phyloP scores from a whole-genome alignment of 2,888 invertebrate genomes.

The Azorinus chamasolen region DNA sequence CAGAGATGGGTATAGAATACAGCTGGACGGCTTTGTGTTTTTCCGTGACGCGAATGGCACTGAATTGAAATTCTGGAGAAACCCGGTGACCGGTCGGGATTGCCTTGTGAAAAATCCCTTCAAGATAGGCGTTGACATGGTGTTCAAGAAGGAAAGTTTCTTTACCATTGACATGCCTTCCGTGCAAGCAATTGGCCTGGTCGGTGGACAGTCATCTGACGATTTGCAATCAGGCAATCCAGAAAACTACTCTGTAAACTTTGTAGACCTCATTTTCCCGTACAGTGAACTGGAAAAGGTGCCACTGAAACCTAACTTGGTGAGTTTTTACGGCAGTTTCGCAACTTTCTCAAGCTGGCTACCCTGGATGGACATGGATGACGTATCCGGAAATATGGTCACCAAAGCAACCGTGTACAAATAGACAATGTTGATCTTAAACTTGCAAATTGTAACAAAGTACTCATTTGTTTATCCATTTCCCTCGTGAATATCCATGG shows the following conservation, averaged over 20 bases:
- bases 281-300: conserved; percentile 20
- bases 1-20: conserved; percentile 39
- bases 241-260: conserved; percentile 48
- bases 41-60: conserved; percentile 38
- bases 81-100: conserved; percentile 58
- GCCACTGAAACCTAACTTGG: not conserved
- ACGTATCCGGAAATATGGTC: conserved; percentile 58
- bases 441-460: too few species aligned
- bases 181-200: conserved; percentile 44
- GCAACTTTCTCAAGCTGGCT: conserved; percentile 56
- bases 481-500: too few species aligned
- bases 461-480: too few species aligned
- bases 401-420: conserved; percentile 46
- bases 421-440: not conserved
- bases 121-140: conserved; percentile 14
- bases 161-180: conserved; percentile 56
- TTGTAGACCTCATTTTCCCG: conserved; percentile 50
- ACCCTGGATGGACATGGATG: conserved; percentile 64
- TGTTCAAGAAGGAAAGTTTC: conserved; percentile 47
- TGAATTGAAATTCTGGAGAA: conserved; percentile 37
- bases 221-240: not conserved
- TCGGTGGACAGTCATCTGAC: conserved; percentile 38
- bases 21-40: conserved; percentile 36
- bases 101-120: conserved; percentile 11
- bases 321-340: conserved; percentile 59